Base-by-base conservation (phyloP, 1,140 invertebrate species). In the Drosophila nebulosa region DNA sequence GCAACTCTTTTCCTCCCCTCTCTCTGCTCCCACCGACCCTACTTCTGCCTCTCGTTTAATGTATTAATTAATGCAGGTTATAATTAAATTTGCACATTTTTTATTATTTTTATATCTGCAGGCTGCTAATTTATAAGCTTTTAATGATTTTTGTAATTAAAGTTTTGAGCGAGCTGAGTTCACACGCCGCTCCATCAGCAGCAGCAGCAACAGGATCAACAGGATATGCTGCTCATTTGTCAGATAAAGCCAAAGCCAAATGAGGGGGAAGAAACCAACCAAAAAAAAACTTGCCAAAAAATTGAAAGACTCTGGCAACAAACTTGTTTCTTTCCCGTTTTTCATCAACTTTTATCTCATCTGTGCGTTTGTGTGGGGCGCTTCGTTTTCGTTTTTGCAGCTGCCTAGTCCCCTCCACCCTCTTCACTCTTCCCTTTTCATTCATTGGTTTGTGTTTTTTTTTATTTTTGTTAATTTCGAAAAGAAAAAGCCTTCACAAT, bases 141-240 rank as follows among this genome's bases (percentile, higher is more conserved):
- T 88, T 88, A 88, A 88, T 88, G 83, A 88, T 83, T 79, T 83
- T 88, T 56, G 79, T 65, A 89, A 88, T 88, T 88, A 88, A 89
- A 83, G 65, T 64, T 63, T 68, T 51, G 21, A 21, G 21, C 52
- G 3, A 7, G 42, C n/a, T 24, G 42, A 52, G 56, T 68, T 75
- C 72, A 75, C 72, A 71, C 68, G 76, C 57, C 36, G 65, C n/a
- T n/a, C n/a, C 78, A 70, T 42, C 71, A 75, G 81, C 78, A 86
- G 42, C 67, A 79, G 76, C 83, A 88, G 46, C 68, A 79, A 79
- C 83, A 83, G 83, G 81, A 88, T 86, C 74, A 83, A 89, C 83
- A 88, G 83, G 83, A 88, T 88, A 89, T 89, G 78, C 78, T 79
- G 72, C 68, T 83, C 84, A 88, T 88, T 89, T 89, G 83, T 88